Conservation (phyloP, 2,113 vertebrate genomes). For the Ailuropoda melanoleuca region DNA sequence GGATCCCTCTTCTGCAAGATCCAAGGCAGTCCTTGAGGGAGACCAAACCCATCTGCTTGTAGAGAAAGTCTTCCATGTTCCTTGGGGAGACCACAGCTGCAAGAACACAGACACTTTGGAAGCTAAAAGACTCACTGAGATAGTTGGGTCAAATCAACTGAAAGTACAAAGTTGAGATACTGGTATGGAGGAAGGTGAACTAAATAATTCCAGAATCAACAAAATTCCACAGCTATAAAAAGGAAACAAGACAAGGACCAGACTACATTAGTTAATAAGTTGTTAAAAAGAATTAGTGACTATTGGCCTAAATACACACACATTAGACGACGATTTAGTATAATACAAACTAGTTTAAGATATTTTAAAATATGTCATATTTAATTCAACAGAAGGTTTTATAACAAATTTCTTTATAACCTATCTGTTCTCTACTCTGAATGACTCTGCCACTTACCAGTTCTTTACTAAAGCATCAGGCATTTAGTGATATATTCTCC, state of each 20-base stretch:
- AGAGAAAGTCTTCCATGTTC: background rate
- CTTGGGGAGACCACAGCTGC: background rate
- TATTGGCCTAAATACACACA: background rate
- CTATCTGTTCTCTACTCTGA: background rate
- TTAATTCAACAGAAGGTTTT: background rate
- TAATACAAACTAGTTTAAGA: background rate
- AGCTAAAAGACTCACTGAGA: background rate
- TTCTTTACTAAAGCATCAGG: background rate
- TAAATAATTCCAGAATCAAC: background rate
- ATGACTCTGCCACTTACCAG: background rate
- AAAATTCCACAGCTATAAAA: background rate
- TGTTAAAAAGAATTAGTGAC: background rate
- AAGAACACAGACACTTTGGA: background rate
- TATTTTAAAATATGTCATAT: background rate
- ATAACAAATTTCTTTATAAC: background rate
- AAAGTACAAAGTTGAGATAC: background rate
- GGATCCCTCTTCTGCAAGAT: background rate
- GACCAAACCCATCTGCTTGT: background rate
- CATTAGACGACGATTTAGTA: background rate
- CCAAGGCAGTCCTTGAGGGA: background rate
- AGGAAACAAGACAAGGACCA: background rate
- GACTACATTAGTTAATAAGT: background rate
- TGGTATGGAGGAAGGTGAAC: background rate
- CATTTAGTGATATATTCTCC: background rate
- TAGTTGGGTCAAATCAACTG: background rate